phyloP scores from a whole-genome alignment of 2,888 invertebrate genomes.

The Strigamia transsilvanica region DNA sequence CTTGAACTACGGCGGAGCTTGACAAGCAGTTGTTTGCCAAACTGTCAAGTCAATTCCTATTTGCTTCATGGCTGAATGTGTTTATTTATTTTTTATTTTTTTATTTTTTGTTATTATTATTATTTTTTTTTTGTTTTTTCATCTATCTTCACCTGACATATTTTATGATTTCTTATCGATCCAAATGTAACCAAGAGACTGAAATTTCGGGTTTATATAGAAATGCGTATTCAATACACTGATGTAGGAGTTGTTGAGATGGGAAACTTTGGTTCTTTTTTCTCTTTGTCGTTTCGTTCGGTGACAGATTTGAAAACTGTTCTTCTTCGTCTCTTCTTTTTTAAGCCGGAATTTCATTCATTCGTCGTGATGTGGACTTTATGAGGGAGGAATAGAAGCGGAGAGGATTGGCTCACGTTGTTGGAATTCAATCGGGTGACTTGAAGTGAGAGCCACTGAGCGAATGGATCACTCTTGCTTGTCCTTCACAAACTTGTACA shows the following conservation, averaged over 20 bases:
- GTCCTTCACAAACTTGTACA: neutral
- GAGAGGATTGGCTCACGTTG: slow-evolving; percentile 12
- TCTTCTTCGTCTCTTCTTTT: neutral
- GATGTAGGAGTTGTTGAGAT: too few species aligned
- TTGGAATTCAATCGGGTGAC: slow-evolving; percentile 20
- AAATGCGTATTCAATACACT: too few species aligned
- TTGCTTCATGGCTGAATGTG: slow-evolving; percentile 2
- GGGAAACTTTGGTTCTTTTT: neutral
- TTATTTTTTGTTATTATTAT: too few species aligned
- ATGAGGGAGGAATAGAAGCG: neutral
- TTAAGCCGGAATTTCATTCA: slow-evolving; percentile 1
- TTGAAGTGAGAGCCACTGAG: slow-evolving; percentile 20
- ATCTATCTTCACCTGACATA: neutral
- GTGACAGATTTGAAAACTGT: slow-evolving; percentile 19
- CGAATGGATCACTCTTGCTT: slow-evolving; percentile 6
- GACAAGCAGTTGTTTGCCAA: slow-evolving; percentile 20
- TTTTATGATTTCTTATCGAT: neutral
- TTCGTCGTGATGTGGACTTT: neutral
- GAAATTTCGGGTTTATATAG: neutral
- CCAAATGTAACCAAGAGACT: neutral
- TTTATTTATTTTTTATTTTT: neutral
- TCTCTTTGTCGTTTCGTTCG: neutral
- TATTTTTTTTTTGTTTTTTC: neutral
- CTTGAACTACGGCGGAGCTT: neutral
- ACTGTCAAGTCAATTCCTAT: neutral